phyloP scores from a whole-genome alignment of 2,888 invertebrate species.

The Apodemia zela region DNA sequence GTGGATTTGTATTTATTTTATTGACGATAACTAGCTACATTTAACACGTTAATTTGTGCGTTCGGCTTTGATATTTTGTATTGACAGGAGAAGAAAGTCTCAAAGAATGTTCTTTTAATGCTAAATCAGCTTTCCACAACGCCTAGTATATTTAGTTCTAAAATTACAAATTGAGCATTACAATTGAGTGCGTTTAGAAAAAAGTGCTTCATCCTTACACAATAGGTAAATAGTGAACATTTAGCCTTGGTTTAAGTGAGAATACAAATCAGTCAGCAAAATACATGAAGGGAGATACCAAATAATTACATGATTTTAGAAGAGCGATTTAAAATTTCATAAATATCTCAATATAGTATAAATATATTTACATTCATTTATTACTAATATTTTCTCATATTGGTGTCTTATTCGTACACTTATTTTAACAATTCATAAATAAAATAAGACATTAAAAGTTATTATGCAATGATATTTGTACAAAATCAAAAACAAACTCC shows the following conservation, averaged over 20 bases:
- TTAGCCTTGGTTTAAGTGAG: neutral
- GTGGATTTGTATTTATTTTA: neutral
- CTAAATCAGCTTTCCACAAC: neutral
- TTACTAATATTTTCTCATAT: conserved; percentile 70
- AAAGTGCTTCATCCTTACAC: conserved; percentile 58
- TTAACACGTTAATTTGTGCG: neutral
- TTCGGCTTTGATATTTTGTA: neutral
- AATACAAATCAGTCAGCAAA: conserved; percentile 31
- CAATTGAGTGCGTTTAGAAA: conserved; percentile 32
- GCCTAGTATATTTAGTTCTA: neutral
- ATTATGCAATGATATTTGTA: conserved; percentile 79
- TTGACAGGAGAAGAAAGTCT: no score
- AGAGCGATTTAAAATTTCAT: conserved; percentile 79
- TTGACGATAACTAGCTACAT: neutral
- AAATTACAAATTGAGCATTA: conserved; percentile 3
- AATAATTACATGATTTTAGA: conserved; percentile 69
- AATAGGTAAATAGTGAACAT: conserved; percentile 43
- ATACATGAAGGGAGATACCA: conserved; percentile 48
- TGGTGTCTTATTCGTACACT: conserved; percentile 79
- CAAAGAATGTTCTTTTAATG: neutral
- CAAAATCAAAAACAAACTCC: conserved; percentile 73
- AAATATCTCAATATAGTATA: conserved; percentile 78
- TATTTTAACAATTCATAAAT: conserved; percentile 65
- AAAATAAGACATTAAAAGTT: conserved; percentile 68
- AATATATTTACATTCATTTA: conserved; percentile 78